These are phyloP conservation scores for Scaptomyza flava DNA, from an alignment of 2,888 invertebrate species.

Conservation along the genomic window DNA sequence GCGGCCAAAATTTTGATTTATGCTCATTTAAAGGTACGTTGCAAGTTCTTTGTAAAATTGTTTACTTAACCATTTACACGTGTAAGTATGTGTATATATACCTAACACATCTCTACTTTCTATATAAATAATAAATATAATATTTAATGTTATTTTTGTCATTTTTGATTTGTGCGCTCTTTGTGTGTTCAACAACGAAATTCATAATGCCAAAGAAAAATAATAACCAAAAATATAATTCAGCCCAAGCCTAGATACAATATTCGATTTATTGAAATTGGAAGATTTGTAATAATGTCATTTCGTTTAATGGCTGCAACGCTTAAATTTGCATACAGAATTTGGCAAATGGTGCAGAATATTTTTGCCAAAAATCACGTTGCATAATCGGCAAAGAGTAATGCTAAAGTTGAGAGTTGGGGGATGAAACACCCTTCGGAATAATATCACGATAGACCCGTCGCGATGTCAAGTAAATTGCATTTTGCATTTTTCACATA, in stretches of 20 bases:
- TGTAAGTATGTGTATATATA: conserved; percentile 37
- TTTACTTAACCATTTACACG: conserved; percentile 55
- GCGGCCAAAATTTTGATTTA: conserved; percentile 82
- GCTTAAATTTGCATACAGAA: conserved; percentile 81
- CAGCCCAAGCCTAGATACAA: conserved; percentile 2
- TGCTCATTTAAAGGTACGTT: conserved; percentile 81
- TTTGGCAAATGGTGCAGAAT: conserved; percentile 53
- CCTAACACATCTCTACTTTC: conserved; percentile 29
- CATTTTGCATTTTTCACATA: conserved; percentile 73
- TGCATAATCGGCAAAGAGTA: conserved; percentile 16
- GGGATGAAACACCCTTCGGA: conserved; percentile 47
- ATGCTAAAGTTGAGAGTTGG: not conserved
- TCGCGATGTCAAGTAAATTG: conserved; percentile 70
- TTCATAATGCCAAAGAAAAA: conserved; percentile 8
- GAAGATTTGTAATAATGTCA: conserved; percentile 62
- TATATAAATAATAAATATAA: conserved; percentile 21
- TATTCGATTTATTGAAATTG: conserved; percentile 23
- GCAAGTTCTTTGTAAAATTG: conserved; percentile 69
- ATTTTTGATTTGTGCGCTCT: conserved; percentile 79
- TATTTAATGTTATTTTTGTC: conserved; percentile 31
- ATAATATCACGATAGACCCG: conserved; percentile 27
- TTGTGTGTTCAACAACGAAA: conserved; percentile 19
- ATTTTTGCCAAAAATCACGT: conserved; percentile 21
- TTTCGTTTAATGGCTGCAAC: conserved; percentile 71
- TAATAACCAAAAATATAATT: conserved; percentile 17